Evolutionary conservation across 2,888 invertebrate species (phyloP).

Genomic region (Cataglyphis rosenhaueri): DNA sequence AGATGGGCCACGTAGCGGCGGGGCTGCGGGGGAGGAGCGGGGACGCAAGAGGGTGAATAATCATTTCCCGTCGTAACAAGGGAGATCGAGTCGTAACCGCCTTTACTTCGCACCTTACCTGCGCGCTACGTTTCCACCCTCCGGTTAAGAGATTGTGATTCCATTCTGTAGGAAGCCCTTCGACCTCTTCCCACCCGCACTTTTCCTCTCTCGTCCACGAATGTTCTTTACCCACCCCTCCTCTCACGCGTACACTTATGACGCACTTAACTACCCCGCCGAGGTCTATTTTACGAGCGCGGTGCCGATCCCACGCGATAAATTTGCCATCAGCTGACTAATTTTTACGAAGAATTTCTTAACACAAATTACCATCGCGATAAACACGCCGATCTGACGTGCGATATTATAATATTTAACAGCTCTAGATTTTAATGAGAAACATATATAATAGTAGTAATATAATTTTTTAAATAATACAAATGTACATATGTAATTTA

Average conservation of each 20-base stretch:
- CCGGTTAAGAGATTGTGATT: conserved; percentile 59
- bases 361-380: conserved; percentile 55
- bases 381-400: conserved; percentile 4
- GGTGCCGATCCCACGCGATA: conserved; percentile 62
- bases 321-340: conserved; percentile 58
- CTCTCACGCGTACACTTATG: conserved; percentile 34
- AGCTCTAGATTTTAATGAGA: neutral
- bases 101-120: conserved; percentile 73
- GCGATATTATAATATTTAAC: conserved; percentile 1
- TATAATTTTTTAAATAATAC: neutral
- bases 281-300: conserved; percentile 71
- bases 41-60: conserved; percentile 78
- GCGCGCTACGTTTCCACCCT: conserved; percentile 49
- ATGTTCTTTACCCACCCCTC: conserved; percentile 14
- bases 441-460: neutral
- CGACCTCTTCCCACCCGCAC: conserved; percentile 3
- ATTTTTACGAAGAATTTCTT: conserved; percentile 65
- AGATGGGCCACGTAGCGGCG: conserved; percentile 68
- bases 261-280: conserved; percentile 62
- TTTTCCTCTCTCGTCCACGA: conserved; percentile 32
- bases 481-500: neutral
- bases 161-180: conserved; percentile 32
- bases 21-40: conserved; percentile 28
- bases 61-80: conserved; percentile 81
- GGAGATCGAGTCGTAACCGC: conserved; percentile 78